Base-by-base conservation (phyloP, 2,888 invertebrate genomes). In the Chydorus sphaericus region DNA sequence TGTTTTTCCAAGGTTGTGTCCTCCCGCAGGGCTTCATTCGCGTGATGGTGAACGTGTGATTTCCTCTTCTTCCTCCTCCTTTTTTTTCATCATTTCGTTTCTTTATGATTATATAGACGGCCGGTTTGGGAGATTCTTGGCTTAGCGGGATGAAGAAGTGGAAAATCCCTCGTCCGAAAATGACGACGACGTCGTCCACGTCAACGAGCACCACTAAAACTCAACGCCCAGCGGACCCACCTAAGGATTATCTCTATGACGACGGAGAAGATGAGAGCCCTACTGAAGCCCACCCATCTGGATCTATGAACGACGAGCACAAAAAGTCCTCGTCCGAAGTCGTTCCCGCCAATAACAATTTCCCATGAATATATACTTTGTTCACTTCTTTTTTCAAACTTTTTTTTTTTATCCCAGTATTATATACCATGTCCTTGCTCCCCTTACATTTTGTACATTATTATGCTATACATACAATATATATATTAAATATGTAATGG, bases 151-250 rank as follows among this genome's bases (percentile, higher is more conserved):
- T 88, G 50, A 86, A 87, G 69, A 79, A 84, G 62, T 81, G 88
- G 60, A 77, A 83, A 63, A 88, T 88, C 64, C 88, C 88, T 28
- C 77, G 88, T 61, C 88, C 88, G 5, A 88, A 88, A 74, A 85
- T 87, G 66, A 81, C 57, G 30, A 28, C 59, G 48, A 48, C 55
- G 49, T n/a, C 29, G 28, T 4, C 23, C 44, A n/a, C 44, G 6
- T 26, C 26, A n/a, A n/a, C 5, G 26, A 44, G n/a, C 44, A 44
- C 14, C 44, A 44, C 26, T 20, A 39, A 20, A 16, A 39, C 18
- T 4, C 14, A 39, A 2, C 29, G 50, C 11, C 50, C 50, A n/a
- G 50, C 50, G n/a, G 50, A 50, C 5, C 50, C 50, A 6, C 50
- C 50, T 11, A 28, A 30, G 14, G 50, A 50, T 11, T 50, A 50